Conservation (phyloP, 2,888 invertebrate species). For the Hemicrepidius hirtus region DNA sequence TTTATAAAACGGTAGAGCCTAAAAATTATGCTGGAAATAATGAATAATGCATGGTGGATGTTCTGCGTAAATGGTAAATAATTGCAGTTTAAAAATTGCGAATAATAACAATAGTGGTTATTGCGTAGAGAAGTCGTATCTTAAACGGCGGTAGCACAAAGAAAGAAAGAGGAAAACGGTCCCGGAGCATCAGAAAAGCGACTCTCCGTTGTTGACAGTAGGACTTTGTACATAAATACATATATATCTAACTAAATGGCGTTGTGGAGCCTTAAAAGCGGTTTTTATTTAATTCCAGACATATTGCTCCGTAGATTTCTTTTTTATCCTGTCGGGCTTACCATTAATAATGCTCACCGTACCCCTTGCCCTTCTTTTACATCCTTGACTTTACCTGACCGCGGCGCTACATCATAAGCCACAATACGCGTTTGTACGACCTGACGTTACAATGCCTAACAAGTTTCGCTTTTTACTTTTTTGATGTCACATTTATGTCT, state of each 20-base stretch:
- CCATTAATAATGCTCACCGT: conserved; percentile 33
- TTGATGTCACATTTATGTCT: conserved; percentile 34
- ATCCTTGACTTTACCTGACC: conserved; percentile 26
- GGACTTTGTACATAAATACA: conserved; percentile 39
- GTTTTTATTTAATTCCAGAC: conserved; percentile 39
- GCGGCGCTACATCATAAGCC: conserved; percentile 24
- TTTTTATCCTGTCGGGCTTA: conserved; percentile 38
- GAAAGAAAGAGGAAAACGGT: conserved; percentile 19
- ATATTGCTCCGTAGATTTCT: conserved; percentile 36
- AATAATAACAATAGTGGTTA: conserved; percentile 24
- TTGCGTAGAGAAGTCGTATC: conserved; percentile 21
- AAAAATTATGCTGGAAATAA: conserved; percentile 37
- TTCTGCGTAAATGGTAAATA: conserved; percentile 55
- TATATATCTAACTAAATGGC: conserved; percentile 42
- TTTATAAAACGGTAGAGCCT: conserved; percentile 19
- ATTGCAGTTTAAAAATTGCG: conserved; percentile 54
- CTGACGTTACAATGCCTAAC: conserved; percentile 35
- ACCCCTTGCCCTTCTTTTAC: background rate
- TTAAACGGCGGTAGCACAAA: conserved; percentile 8
- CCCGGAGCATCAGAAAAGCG: conserved; percentile 8
- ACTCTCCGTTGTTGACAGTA: conserved; percentile 30
- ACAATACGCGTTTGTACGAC: conserved; percentile 20
- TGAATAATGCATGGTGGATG: conserved; percentile 54
- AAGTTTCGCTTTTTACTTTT: conserved; percentile 27
- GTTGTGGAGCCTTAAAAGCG: conserved; percentile 37